Conservation (phyloP, 2,888 invertebrate genomes). For the Phorcus lineatus region DNA sequence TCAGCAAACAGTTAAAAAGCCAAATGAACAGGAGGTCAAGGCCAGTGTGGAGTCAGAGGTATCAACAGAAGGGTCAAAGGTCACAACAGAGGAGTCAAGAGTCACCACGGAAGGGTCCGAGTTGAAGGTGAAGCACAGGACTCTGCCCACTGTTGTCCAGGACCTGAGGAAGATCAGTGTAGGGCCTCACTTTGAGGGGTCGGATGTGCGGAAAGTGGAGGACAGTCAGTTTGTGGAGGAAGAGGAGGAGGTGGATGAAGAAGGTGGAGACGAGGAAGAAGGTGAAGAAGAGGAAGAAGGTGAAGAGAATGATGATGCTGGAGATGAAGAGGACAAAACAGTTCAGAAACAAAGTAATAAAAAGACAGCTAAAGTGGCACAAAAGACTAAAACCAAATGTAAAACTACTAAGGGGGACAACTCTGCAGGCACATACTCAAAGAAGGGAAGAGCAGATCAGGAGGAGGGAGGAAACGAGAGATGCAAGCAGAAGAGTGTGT, state of each 20-base stretch:
- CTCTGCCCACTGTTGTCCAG: slow-evolving; percentile 4
- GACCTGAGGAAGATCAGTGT: slow-evolving; percentile 74
- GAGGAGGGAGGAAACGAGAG: background rate
- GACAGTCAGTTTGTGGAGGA: slow-evolving; percentile 35
- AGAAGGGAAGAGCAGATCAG: too few species aligned
- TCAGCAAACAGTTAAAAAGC: background rate
- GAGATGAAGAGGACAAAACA: slow-evolving; percentile 22
- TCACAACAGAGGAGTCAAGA: too few species aligned
- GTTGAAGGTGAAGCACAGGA: background rate
- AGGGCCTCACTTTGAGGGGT: slow-evolving; percentile 72
- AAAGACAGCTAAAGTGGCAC: too few species aligned
- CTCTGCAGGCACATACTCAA: too few species aligned
- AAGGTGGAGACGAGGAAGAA: slow-evolving; percentile 38
- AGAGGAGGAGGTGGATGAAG: slow-evolving; percentile 43
- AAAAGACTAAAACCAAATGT: too few species aligned
- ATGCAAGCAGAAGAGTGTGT: background rate
- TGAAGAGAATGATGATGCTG: background rate
- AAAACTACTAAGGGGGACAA: too few species aligned
- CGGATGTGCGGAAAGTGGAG: slow-evolving; percentile 70
- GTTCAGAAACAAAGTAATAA: background rate
- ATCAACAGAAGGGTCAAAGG: too few species aligned
- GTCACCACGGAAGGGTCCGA: too few species aligned
- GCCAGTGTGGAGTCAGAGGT: background rate
- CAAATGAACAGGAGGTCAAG: background rate
- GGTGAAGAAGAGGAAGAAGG: slow-evolving; percentile 22